Base-by-base conservation (phyloP, 2,113 vertebrate genomes). In the Boleophthalmus pectinirostris region DNA sequence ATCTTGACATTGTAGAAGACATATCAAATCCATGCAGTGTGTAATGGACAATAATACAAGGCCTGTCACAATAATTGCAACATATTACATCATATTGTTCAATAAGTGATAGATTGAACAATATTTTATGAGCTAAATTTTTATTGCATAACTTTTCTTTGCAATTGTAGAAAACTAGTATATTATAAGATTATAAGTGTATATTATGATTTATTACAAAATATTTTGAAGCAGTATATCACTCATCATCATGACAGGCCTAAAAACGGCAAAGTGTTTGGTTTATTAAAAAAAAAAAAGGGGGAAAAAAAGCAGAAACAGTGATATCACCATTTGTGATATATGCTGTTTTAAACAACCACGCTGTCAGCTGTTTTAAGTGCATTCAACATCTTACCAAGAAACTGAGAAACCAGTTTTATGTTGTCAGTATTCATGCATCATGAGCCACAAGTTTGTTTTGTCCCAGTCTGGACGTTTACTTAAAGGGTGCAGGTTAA, bases 351-450 rank as follows among this genome's bases (percentile, higher is more conserved):
- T 66, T 72, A 78, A 64, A 79, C 18, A 84, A 58, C 80, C 65
- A 82, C 72, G 78, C 81, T 75, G 47, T 47, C 54, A 60, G 24
- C 24, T 7, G 5, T 60, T 60, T 60, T 60, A 60, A 60, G 14
- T 29, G 24, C 14, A 80, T 68, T 78, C 65, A 54, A 38, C 68
- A 74, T 65, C 45, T 69, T 29, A 83, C 65, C 67, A 13, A 71
- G 14, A 53, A 83, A 66, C 66, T 72, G 77, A 81, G 45, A 18
- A 84, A 85, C 78, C 29, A 54, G 81, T 74, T 73, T 20, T 54
- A 10, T 2, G 21, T 47, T 47, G 65, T 47, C 38, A 45, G 65
- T 66, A 10, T 79, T 82, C 87, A 91, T 83, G 88, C 84, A 74
- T 23, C 64, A 82, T 66, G 72, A 15, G 13, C 43, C 58, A 80